phyloP scores from a whole-genome alignment of 2,888 invertebrate species.

The Erebia aethiops region DNA sequence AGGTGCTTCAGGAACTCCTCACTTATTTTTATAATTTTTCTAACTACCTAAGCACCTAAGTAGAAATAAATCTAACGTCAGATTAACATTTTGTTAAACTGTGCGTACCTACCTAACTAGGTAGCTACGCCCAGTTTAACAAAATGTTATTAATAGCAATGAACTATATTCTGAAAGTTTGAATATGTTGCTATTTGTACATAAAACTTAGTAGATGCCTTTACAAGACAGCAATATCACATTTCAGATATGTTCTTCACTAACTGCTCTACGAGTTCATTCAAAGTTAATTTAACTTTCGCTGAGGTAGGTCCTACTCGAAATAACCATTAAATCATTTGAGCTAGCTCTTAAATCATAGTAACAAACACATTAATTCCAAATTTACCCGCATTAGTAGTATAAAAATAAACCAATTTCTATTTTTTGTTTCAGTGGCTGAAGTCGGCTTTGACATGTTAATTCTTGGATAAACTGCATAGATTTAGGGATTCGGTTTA shows the following conservation, averaged over 20 bases:
- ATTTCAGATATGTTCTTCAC: constrained; percentile 83
- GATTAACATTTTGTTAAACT: no score
- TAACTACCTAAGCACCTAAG: no score
- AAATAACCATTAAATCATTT: constrained; percentile 16
- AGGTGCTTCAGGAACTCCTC: no score
- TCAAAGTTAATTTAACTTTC: constrained; percentile 90
- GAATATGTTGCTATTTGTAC: neutral
- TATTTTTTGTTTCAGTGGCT: constrained; percentile 86
- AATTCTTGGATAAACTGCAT: constrained; percentile 47
- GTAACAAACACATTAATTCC: no score
- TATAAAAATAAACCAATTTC: no score
- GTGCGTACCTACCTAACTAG: no score
- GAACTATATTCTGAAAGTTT: neutral
- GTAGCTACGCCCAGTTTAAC: no score
- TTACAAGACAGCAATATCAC: constrained; percentile 21
- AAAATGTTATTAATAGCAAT: no score
- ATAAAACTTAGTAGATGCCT: neutral
- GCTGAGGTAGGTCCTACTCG: constrained; percentile 85
- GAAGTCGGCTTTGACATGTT: constrained; percentile 88
- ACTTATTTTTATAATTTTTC: no score
- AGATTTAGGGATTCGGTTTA: neutral
- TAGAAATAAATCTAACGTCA: no score
- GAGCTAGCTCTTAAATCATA: no score
- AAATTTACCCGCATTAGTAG: no score
- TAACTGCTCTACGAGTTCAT: constrained; percentile 91